These are phyloP conservation scores for Antheraea yamamai DNA, from an alignment of 2,888 invertebrate species.

Conservation along the genomic window DNA sequence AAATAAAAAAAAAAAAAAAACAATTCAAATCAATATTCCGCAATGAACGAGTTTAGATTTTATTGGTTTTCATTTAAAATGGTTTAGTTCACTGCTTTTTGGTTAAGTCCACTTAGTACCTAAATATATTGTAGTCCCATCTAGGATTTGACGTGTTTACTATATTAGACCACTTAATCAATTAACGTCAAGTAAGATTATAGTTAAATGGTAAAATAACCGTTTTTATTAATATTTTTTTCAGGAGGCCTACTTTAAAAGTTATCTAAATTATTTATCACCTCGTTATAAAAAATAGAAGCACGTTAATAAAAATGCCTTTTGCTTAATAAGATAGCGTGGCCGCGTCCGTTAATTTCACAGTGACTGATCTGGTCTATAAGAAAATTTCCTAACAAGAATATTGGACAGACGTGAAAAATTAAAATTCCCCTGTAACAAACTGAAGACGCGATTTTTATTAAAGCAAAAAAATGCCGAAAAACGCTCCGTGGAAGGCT, in stretches of 20 bases:
- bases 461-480: slow-evolving; percentile 53
- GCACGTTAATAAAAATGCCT: slow-evolving; percentile 1
- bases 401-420: slow-evolving; percentile 60
- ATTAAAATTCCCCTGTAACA: slow-evolving; percentile 60
- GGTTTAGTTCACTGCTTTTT: slow-evolving; percentile 10
- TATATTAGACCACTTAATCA: too few species aligned
- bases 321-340: slow-evolving; percentile 23
- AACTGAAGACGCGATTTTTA: slow-evolving; percentile 49
- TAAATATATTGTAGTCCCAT: too few species aligned
- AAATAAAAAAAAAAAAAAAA: slow-evolving; percentile 1
- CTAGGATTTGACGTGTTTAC: too few species aligned
- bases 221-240: background rate
- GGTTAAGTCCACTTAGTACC: slow-evolving; percentile 1
- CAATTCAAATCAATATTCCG: slow-evolving; percentile 5
- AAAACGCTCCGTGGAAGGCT: slow-evolving; percentile 45
- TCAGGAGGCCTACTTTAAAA: background rate
- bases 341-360: slow-evolving; percentile 51
- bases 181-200: too few species aligned
- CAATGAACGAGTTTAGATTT: slow-evolving; percentile 12
- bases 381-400: slow-evolving; percentile 50
- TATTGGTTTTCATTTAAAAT: slow-evolving; percentile 13
- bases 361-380: slow-evolving; percentile 52
- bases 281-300: background rate
- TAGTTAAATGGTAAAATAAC: too few species aligned
- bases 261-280: background rate